These are phyloP conservation scores for Aphaenogaster rudis DNA, from an alignment of 1,140 invertebrate genomes.

Conservation along the genomic window DNA sequence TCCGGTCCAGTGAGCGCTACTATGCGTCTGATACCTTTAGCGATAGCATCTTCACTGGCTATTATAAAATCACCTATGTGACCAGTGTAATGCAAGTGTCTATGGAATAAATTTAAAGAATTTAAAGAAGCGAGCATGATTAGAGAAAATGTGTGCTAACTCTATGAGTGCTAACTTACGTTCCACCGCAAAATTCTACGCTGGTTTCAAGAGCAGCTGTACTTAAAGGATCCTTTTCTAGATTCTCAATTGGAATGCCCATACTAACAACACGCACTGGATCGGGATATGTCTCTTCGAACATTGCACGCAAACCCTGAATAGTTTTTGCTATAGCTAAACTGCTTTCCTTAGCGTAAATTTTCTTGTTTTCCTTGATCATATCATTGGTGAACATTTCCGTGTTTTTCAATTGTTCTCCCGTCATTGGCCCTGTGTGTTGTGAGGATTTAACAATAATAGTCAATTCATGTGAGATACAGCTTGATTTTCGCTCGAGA, in stretches of 20 bases:
- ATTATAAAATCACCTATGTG: slow-evolving; percentile 99
- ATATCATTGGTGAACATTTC: slow-evolving; percentile 94
- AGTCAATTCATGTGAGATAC: background rate
- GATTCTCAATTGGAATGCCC: slow-evolving; percentile 96
- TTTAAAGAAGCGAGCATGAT: slow-evolving; percentile 10
- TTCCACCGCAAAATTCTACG: slow-evolving; percentile 99
- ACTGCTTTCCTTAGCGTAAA: slow-evolving; percentile 96
- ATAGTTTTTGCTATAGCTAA: slow-evolving; percentile 96
- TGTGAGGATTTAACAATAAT: slow-evolving; percentile 27
- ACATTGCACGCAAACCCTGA: slow-evolving; percentile 98
- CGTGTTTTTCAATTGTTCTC: slow-evolving; percentile 94
- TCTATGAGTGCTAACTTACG: slow-evolving; percentile 87
- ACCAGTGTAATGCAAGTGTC: slow-evolving; percentile 95
- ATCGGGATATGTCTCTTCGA: slow-evolving; percentile 99
- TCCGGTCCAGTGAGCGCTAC: slow-evolving; percentile 98
- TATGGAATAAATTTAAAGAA: slow-evolving; percentile 79
- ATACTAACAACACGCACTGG: slow-evolving; percentile 98
- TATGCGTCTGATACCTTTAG: slow-evolving; percentile 99
- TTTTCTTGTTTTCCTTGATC: slow-evolving; percentile 92
- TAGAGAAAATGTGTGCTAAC: background rate
- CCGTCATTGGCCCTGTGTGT: slow-evolving; percentile 91
- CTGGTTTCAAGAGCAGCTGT: slow-evolving; percentile 94
- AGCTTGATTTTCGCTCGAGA: background rate
- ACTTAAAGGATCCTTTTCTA: slow-evolving; percentile 95
- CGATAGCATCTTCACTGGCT: slow-evolving; percentile 98